Conservation (phyloP, 2,888 invertebrate genomes). For the Autographa pulchrina region DNA sequence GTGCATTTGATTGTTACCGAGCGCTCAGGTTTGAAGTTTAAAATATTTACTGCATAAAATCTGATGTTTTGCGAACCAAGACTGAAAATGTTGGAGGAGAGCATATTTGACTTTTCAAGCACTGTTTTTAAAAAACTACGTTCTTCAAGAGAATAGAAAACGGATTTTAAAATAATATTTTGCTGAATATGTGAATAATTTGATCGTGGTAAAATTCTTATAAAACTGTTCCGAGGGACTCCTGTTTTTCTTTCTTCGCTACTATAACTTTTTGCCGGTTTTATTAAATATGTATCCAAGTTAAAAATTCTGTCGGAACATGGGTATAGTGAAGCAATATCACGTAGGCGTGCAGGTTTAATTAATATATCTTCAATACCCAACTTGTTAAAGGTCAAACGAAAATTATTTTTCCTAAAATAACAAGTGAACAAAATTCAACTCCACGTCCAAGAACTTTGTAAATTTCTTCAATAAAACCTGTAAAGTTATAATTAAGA, state of each 20-base stretch:
- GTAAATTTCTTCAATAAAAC: slow-evolving; percentile 37
- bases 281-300: not conserved
- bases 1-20: slow-evolving; percentile 34
- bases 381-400: not conserved
- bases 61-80: slow-evolving; percentile 4
- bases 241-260: not conserved
- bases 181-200: not conserved
- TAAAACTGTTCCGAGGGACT: not conserved
- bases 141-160: not conserved
- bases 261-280: too few species aligned
- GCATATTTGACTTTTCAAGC: not conserved
- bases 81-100: not conserved
- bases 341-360: not conserved
- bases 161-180: not conserved
- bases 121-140: not conserved
- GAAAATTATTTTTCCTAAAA: slow-evolving; percentile 2
- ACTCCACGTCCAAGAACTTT: slow-evolving; percentile 12
- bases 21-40: slow-evolving; percentile 26
- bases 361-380: slow-evolving; percentile 6
- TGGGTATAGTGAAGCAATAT: not conserved
- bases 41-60: slow-evolving; percentile 4
- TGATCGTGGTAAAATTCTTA: not conserved
- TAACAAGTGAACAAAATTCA: slow-evolving; percentile 13
- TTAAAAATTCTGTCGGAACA: not conserved
- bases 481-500: slow-evolving; percentile 32